Percentiles rank a stretch among this genome's conserved stretches.
These are phyloP conservation scores for Scaptodrosophila lebanonensis DNA, from an alignment of 1,140 invertebrate genomes.

Conservation along the genomic window DNA sequence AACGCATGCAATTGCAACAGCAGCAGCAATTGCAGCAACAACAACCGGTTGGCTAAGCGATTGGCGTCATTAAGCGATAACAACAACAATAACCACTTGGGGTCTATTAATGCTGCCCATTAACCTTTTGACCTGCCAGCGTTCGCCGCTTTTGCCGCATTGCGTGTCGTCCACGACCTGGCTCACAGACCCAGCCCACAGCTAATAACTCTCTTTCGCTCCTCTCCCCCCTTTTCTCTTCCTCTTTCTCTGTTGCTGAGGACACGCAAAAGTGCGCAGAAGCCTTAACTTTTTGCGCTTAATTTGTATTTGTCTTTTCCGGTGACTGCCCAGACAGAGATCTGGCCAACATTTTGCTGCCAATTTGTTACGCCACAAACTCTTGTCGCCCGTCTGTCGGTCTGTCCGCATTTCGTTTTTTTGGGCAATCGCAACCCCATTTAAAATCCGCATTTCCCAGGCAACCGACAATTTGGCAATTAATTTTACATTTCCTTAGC, in stretches of 20 bases:
- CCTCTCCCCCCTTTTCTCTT: neutral
- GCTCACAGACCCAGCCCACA: constrained; percentile 11
- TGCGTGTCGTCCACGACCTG: constrained; percentile 32
- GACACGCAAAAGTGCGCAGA: constrained; percentile 73
- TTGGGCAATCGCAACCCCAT: constrained; percentile 54
- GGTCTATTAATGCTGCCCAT: constrained; percentile 70
- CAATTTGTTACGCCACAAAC: constrained; percentile 64
- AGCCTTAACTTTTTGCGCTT: constrained; percentile 49
- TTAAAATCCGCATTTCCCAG: constrained; percentile 74
- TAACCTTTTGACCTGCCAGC: constrained; percentile 58
- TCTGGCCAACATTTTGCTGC: constrained; percentile 61
- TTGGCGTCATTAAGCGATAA: constrained; percentile 9
- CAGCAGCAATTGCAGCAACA: constrained; percentile 4
- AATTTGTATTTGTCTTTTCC: constrained; percentile 62
- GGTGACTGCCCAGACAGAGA: constrained; percentile 14
- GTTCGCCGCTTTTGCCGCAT: constrained; percentile 7
- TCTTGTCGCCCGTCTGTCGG: constrained; percentile 23
- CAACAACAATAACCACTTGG: constrained; percentile 47
- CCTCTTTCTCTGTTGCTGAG: neutral
- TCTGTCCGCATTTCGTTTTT: constrained; percentile 13
- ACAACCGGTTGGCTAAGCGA: constrained; percentile 21
- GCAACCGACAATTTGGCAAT: constrained; percentile 53
- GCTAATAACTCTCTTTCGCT: constrained; percentile 59
- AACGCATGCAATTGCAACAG: constrained; percentile 17
- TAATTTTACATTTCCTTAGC: constrained; percentile 74